Percentiles rank a stretch among this genome's conserved stretches.
These are phyloP conservation scores for Habroteleia sp. DNA, from an alignment of 2,888 invertebrate genomes.

Conservation along the genomic window DNA sequence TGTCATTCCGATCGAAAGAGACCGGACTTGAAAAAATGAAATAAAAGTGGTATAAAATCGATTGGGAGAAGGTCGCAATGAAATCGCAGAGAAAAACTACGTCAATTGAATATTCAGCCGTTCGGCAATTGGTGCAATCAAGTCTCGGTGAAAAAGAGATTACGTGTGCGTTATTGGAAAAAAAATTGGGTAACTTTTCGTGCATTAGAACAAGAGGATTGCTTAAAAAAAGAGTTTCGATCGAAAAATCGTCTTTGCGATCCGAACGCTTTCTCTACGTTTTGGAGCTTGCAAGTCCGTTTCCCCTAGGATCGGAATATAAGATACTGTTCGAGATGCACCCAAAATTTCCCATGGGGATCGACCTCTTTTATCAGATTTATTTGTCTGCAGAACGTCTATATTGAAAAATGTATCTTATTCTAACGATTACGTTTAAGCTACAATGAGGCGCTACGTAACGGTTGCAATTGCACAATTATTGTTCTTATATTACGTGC, in stretches of 20 bases:
- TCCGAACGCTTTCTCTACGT: constrained; percentile 26
- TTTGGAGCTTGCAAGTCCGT: constrained; percentile 19
- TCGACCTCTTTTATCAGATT: constrained; percentile 39
- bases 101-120: background rate
- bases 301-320: constrained; percentile 31
- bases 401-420: constrained; percentile 36
- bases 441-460: no score
- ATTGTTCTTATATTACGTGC: no score
- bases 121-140: constrained; percentile 4
- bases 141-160: constrained; percentile 1
- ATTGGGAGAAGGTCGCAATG: no score
- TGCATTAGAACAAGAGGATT: constrained; percentile 20
- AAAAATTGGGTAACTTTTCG: constrained; percentile 18
- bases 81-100: no score
- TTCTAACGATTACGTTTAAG: constrained; percentile 13
- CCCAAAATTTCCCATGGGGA: constrained; percentile 48
- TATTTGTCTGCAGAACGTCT: constrained; percentile 32
- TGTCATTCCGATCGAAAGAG: no score
- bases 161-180: constrained; percentile 11
- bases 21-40: no score
- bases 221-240: constrained; percentile 24
- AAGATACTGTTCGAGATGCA: constrained; percentile 32
- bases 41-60: no score
- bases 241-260: constrained; percentile 25
- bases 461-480: no score